Base-by-base conservation (phyloP, 2,113 vertebrate genomes). In the Puffinus mauretanicus region DNA sequence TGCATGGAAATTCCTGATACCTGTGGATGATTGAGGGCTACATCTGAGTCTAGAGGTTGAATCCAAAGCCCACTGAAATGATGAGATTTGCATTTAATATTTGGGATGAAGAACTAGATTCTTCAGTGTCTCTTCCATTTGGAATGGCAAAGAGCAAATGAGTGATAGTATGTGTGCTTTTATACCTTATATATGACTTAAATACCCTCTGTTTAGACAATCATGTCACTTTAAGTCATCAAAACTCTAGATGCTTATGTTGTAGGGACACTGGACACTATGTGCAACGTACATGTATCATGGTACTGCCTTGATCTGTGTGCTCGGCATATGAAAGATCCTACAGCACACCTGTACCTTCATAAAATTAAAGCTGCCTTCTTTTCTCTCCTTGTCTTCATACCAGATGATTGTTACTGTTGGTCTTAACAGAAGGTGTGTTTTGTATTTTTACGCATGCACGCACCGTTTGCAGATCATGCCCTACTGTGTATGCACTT, bases 241-340 rank as follows among this genome's bases (percentile, higher is more conserved):
- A 44, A 60, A 61, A 34, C 38, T 66, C 29, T 18, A 46, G 17
- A 29, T 44, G 36, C 51, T 34, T 30, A 8, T 32, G 25, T 54
- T 47, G 47, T 34, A 8, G 15, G 73, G 73, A 46, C 9, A 11
- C 40, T 36, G 73, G 73, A 46, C 9, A 9, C 40, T 42, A 65
- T 10, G 1, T 22, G 38, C 38, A 27, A 25, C 2, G 1, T 16
- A 11, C 15, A 6, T 6, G 19, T 36, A 30, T 77, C 10, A 2
- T 3, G 4, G 80, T 12, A 7, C 67, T 80, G 29, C 24, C 42
- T 81, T 58, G 32, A 25, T 36, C 22, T 78, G 40, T 6, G 40
- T 47, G n/a, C 57, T 65, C 0, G 3, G 10, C 16, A 16, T 72
- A 32, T 25, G 8, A 36, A 36, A 47, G 69, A 10, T 26, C 16